Base-by-base conservation (phyloP, 2,888 invertebrate genomes). In the Plemyria rubiginata region DNA sequence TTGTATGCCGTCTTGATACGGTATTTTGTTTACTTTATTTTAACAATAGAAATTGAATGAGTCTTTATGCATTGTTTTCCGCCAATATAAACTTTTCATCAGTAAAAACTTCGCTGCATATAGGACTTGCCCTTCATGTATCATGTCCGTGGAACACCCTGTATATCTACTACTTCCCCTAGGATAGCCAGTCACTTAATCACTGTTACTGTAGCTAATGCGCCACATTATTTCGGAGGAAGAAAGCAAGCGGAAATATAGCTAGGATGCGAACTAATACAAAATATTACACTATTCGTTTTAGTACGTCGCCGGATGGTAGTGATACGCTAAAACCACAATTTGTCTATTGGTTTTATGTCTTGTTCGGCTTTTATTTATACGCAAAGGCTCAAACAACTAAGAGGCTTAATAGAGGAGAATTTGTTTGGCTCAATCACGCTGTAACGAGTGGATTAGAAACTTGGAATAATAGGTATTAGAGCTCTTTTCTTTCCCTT, bases 151-250 rank as follows among this genome's bases (percentile, higher is more conserved):
- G 32, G 8, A 0, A 32, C 32, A 32, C 32, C 32, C 32, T 32
- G 32, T 32, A 32, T 32, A 32, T 32, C 32, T 7, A 38, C 36
- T 82, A 84, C 85, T 83, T 81, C 80, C 82, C 79, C 78, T 77
- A 76, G 77, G 81, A 81, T 79, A 78, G 80, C 79, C 78, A 85
- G 82, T 85, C 90, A 82, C 82, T 90, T 90, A 90, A 91, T 91
- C 90, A 90, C 87, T 89, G 90, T 90, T 85, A 89, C 90, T 88
- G 87, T 75, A 80, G 84, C 89, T 90, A 90, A 90, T 90, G 89
- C 78, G 79, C 70, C 75, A 85, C 90, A 90, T 90, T 90, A 90
- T 88, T 90, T 85, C 72, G 82, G 78, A 73, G 77, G 82, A 86
- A 87, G 87, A 87, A 89, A 88, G 82, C 85, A 77, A 75, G 70